Base-by-base conservation (phyloP, 2,888 invertebrate species). In the Teleogryllus oceanicus region DNA sequence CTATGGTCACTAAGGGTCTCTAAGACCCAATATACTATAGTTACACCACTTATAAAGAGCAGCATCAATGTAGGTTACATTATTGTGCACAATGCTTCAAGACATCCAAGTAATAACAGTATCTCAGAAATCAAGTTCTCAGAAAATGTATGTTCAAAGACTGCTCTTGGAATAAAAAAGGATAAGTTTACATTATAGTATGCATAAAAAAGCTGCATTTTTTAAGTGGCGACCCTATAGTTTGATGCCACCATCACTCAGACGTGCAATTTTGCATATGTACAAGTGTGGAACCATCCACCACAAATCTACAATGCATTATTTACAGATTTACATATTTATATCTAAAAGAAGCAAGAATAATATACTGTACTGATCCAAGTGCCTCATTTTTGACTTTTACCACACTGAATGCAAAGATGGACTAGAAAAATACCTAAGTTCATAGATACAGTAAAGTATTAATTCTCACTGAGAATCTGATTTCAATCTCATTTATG, bases 391-490 rank as follows among this genome's bases (percentile, higher is more conserved):
- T 18, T 62, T n/a, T 62, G 62, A 13, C n/a, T 62, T 62, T 62
- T 62, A 62, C 62, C n/a, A 13, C 62, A 62, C 62, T 62, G 62
- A 62, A 62, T 62, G 62, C 62, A 62, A 62, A 62, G 62, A 62
- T 62, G 62, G 13, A 62, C n/a, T 62, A 62, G 62, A 62, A 62
- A 62, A 62, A 62, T 62, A 62, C 62, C 62, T n/a, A 62, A 62
- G 62, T 62, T 62, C 62, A 62, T 13, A n/a, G 11, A 62, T 62
- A 62, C n/a, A 13, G 62, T 62, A 62, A 62, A 62, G 62, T 62
- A 62, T 62, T 18, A 62, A n/a, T 62, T 62, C n/a, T 62, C 62
- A 62, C n/a, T 62, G 62, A 62, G n/a, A 62, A 62, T 18, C 16
- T 62, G 13, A 62, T 62, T 62, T n/a, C 62, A 37, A 37, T 37